phyloP scores from a whole-genome alignment of 2,888 invertebrate genomes.

The Oligia latruncula region DNA sequence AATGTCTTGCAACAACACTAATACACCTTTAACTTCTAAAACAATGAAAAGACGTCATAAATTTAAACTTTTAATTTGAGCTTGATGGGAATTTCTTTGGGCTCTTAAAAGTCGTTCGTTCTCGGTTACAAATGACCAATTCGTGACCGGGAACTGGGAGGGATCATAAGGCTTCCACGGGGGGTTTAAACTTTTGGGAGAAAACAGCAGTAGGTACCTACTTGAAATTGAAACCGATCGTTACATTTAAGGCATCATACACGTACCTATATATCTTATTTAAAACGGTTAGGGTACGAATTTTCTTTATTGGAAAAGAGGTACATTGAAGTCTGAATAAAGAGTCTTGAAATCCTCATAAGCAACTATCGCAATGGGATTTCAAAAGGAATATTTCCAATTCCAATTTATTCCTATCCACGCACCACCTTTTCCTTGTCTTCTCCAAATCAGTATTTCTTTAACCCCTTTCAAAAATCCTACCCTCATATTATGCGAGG shows the following conservation, averaged over 20 bases:
- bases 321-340: conserved; percentile 42
- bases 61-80: conserved; percentile 55
- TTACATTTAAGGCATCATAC: not conserved
- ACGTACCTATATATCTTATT: not conserved
- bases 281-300: not conserved
- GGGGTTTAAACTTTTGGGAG: conserved; percentile 3
- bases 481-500: conserved; percentile 79
- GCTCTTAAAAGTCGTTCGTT: conserved; percentile 43
- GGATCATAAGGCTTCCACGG: conserved; percentile 27
- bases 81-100: conserved; percentile 50
- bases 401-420: conserved; percentile 81
- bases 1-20: not conserved
- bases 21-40: not conserved
- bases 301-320: conserved; percentile 2
- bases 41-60: conserved; percentile 33
- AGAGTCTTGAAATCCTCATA: conserved; percentile 55
- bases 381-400: conserved; percentile 71
- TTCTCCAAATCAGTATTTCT: conserved; percentile 82
- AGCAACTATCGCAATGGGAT: conserved; percentile 64
- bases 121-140: conserved; percentile 45
- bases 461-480: conserved; percentile 87
- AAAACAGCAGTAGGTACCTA: not conserved
- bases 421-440: conserved; percentile 87
- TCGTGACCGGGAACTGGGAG: conserved; percentile 48
- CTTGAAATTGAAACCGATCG: conserved; percentile 9